phyloP scores from a whole-genome alignment of 2,888 invertebrate species.

The Hydropsyche betteni region DNA sequence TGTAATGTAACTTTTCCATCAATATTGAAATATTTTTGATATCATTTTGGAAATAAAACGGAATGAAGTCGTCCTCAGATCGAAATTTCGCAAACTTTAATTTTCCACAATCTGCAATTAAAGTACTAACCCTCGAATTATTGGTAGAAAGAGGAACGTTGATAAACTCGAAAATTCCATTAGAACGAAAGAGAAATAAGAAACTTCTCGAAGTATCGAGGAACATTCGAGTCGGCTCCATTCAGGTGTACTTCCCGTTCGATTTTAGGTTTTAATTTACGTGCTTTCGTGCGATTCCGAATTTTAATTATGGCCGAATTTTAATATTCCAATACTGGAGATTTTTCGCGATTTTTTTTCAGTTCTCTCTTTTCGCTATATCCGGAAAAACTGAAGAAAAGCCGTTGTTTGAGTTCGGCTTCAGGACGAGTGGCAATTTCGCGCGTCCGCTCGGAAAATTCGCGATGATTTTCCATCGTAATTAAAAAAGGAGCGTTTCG shows the following conservation, averaged over 20 bases:
- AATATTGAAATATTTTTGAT: no score
- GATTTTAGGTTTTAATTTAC: constrained; percentile 32
- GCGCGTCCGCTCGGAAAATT: constrained; percentile 16
- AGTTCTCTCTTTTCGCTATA: background rate
- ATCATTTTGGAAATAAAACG: no score
- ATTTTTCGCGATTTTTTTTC: background rate
- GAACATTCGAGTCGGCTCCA: constrained; percentile 10
- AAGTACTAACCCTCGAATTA: background rate
- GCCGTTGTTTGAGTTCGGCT: constrained; percentile 34
- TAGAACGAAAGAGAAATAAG: constrained; percentile 27
- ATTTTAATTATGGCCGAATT: constrained; percentile 47
- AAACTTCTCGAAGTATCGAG: constrained; percentile 35
- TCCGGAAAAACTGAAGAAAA: background rate
- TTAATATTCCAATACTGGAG: constrained; percentile 45
- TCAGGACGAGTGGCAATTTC: constrained; percentile 1
- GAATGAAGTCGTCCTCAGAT: background rate
- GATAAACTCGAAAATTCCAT: constrained; percentile 36
- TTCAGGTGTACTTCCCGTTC: constrained; percentile 42
- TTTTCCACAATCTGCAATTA: constrained; percentile 27
- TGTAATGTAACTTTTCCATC: no score
- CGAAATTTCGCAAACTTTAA: constrained; percentile 6
- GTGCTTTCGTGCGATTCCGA: constrained; percentile 9
- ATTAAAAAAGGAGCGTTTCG: constrained; percentile 14
- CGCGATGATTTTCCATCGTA: constrained; percentile 16
- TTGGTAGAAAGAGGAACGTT: background rate